Percentiles rank a stretch among this genome's conserved stretches.
These are phyloP conservation scores for Eueremaeus valkanovi DNA, from an alignment of 2,888 invertebrate genomes.

Conservation along the genomic window DNA sequence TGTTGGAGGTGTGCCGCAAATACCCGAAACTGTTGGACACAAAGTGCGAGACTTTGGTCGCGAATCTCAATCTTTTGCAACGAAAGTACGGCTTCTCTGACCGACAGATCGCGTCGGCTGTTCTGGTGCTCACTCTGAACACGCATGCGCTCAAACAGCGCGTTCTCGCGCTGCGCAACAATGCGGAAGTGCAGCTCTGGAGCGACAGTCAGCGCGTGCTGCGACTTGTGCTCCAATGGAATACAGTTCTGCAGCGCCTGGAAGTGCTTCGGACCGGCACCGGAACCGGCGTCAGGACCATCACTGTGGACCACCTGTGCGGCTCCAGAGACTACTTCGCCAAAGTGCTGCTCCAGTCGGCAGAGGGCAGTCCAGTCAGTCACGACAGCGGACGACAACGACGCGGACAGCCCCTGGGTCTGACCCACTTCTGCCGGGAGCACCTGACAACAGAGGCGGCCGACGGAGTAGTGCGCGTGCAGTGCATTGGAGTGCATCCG, in stretches of 20 bases:
- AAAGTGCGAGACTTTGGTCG: neutral
- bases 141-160: neutral
- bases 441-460: neutral
- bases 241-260: neutral
- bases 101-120: neutral
- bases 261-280: neutral
- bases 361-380: neutral
- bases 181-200: neutral
- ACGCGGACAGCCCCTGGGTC: neutral
- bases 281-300: neutral
- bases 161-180: neutral
- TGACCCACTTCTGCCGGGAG: neutral
- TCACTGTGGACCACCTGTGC: neutral
- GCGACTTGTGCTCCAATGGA: neutral
- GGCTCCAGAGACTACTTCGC: neutral
- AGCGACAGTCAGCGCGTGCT: neutral
- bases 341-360: too few relatives aligned
- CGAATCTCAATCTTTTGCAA: neutral
- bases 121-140: neutral
- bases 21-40: constrained; percentile 29
- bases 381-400: neutral
- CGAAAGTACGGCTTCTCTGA: neutral
- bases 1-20: neutral
- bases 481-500: neutral
- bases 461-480: neutral